phyloP scores from a whole-genome alignment of 2,888 invertebrate genomes.

The Lepidochrysops patricia region DNA sequence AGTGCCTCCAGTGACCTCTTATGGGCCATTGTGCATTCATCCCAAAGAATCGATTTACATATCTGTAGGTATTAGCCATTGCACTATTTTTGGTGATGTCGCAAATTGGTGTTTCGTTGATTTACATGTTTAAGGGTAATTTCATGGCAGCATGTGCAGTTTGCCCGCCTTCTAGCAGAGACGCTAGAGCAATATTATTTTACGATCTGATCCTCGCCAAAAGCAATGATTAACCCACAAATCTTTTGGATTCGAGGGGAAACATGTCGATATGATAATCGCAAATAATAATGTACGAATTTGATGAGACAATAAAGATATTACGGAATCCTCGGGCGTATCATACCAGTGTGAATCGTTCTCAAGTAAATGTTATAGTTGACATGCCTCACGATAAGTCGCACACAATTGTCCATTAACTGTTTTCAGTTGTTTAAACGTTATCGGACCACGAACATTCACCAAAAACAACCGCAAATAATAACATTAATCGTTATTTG shows the following conservation, averaged over 20 bases:
- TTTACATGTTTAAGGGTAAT: constrained; percentile 31
- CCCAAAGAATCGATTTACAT: constrained; percentile 29
- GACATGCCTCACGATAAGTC: constrained; percentile 23
- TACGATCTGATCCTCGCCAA: constrained; percentile 8
- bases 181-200: constrained; percentile 6
- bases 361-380: constrained; percentile 21
- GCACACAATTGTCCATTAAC: constrained; percentile 23
- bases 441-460: constrained; percentile 24
- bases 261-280: constrained; percentile 26
- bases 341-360: constrained; percentile 21
- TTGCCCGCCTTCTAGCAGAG: constrained; percentile 17
- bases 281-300: constrained; percentile 25
- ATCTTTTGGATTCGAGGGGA: constrained; percentile 24
- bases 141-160: constrained; percentile 33
- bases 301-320: constrained; percentile 20
- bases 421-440: constrained; percentile 24
- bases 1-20: constrained; percentile 27
- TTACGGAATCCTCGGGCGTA: constrained; percentile 23
- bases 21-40: constrained; percentile 31
- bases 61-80: constrained; percentile 24
- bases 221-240: no score
- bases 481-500: constrained; percentile 23
- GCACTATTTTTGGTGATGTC: constrained; percentile 27
- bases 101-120: constrained; percentile 26
- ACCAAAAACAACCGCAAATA: constrained; percentile 22